phyloP scores from a whole-genome alignment of 2,113 vertebrate genomes.

The Ranitomeya imitator region DNA sequence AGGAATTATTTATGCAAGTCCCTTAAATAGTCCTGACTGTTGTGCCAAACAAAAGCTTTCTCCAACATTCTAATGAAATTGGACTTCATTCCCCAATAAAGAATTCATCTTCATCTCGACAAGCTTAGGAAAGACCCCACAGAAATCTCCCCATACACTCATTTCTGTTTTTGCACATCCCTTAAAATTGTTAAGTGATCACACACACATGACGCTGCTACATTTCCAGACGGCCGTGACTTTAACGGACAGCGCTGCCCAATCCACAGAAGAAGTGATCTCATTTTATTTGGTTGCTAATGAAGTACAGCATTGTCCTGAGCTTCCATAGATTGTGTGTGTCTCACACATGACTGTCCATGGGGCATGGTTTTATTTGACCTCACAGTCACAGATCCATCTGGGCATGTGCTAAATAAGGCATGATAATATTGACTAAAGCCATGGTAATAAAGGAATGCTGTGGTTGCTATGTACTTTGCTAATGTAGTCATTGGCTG shows the following conservation, averaged over 20 bases:
- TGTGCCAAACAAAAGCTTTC: too few species aligned
- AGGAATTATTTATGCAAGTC: too few species aligned
- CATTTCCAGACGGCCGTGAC: background rate
- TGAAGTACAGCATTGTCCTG: constrained; percentile 36
- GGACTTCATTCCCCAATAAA: background rate
- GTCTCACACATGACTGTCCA: constrained; percentile 42
- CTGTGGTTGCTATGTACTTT: constrained; percentile 3
- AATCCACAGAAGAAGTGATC: background rate
- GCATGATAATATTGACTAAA: constrained; percentile 36
- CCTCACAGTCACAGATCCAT: background rate
- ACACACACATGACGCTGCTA: background rate
- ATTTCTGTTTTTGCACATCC: background rate
- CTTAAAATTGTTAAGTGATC: background rate
- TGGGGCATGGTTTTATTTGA: background rate
- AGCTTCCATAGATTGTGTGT: background rate
- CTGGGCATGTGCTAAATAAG: background rate
- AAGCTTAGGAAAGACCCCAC: background rate
- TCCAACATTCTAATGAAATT: background rate
- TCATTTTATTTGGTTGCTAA: constrained; percentile 32
- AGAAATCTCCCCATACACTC: background rate
- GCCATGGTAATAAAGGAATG: constrained; percentile 6
- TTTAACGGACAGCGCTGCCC: background rate
- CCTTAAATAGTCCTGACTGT: too few species aligned
- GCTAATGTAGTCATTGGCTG: background rate
- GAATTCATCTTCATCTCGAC: background rate